Percentiles rank a stretch among this genome's conserved stretches.
These are phyloP conservation scores for Glareola pratincola DNA, from an alignment of 2,113 vertebrate species.

Conservation along the genomic window DNA sequence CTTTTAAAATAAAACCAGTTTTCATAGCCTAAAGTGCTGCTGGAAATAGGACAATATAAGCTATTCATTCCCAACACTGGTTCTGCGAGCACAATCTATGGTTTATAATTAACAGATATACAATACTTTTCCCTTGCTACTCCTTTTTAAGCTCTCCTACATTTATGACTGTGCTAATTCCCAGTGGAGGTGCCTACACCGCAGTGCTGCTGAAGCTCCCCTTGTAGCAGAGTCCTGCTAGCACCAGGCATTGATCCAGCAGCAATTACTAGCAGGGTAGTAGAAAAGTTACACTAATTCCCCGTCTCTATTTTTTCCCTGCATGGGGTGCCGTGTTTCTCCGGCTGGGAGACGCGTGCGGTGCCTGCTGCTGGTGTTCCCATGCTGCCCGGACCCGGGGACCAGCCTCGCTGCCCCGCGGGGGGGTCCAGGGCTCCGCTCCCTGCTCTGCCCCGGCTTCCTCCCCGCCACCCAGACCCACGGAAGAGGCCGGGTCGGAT, in stretches of 20 bases:
- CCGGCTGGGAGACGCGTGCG: background rate
- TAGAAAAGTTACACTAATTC: background rate
- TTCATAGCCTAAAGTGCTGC: constrained; percentile 42
- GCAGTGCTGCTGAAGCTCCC: background rate
- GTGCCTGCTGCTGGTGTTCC: background rate
- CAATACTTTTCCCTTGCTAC: background rate
- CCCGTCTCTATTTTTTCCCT: background rate
- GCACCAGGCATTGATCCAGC: background rate
- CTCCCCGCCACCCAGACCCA: background rate
- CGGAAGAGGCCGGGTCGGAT: background rate
- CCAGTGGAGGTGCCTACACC: background rate
- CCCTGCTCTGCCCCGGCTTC: background rate
- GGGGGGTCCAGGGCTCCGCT: background rate
- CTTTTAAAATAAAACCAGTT: constrained; percentile 59
- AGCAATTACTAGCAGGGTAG: background rate
- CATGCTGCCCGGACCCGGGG: background rate
- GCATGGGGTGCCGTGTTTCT: background rate
- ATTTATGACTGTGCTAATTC: constrained; percentile 35
- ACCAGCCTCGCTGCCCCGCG: rapidly evolving
- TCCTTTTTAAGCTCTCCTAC: constrained; percentile 43
- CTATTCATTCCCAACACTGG: background rate
- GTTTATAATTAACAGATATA: background rate
- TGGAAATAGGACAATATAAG: constrained; percentile 42
- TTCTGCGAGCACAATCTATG: constrained; percentile 21
- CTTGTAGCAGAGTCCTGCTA: background rate